Evolutionary conservation across 2,113 vertebrate species (phyloP).

Genomic region (Nothobranchius kuhntae): DNA sequence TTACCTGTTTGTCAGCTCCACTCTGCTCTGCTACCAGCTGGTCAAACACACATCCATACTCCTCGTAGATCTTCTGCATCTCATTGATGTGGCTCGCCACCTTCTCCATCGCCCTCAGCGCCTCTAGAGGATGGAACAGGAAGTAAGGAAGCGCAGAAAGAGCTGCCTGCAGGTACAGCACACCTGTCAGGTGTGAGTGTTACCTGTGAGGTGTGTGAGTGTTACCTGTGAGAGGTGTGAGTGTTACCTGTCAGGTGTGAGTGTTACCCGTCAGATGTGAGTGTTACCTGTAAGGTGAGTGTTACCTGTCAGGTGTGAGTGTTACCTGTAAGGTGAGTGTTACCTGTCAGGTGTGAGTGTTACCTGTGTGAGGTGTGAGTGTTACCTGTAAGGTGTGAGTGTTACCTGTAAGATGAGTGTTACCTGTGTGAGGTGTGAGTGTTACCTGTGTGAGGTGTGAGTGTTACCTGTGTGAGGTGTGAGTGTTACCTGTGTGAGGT

Average conservation of each 20-base stretch:
- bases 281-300: not conserved
- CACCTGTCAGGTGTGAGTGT: not conserved
- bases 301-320: not conserved
- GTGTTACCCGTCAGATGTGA: not conserved
- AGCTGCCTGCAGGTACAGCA: not conserved
- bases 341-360: not conserved
- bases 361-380: not conserved
- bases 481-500: not conserved
- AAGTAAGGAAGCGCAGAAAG: not conserved
- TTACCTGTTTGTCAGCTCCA: conserved; percentile 87
- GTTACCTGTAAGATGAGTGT: not conserved
- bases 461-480: not conserved
- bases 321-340: conserved; percentile 4
- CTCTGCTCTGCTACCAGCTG: conserved; percentile 91
- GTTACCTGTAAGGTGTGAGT: not conserved
- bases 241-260: not conserved
- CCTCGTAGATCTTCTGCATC: conserved; percentile 98
- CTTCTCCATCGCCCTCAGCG: conserved; percentile 94
- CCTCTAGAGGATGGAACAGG: conserved; percentile 81
- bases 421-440: not conserved
- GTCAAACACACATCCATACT: conserved; percentile 92
- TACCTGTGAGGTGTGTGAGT: not conserved
- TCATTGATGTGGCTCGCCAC: conserved; percentile 97
- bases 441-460: not conserved
- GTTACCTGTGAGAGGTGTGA: not conserved